These are phyloP conservation scores for Philopotamus ludificatus DNA, from an alignment of 1,140 invertebrate genomes.

Conservation along the genomic window DNA sequence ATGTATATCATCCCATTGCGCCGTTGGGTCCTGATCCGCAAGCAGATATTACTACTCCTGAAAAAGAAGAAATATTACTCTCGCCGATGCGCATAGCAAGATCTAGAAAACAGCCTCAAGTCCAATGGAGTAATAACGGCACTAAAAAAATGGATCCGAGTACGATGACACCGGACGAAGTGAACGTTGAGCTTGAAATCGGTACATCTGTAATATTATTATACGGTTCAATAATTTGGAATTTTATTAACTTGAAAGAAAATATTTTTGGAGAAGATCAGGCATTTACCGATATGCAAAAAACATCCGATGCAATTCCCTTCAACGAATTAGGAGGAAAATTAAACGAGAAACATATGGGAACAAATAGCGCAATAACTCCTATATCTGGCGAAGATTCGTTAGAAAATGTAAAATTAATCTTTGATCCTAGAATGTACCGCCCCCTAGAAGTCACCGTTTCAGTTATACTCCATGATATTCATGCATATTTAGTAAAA, in stretches of 20 bases:
- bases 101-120: constrained; percentile 67
- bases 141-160: constrained; percentile 83
- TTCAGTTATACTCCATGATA: constrained; percentile 92
- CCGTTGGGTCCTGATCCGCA: constrained; percentile 81
- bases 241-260: constrained; percentile 89
- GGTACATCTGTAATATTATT: constrained; percentile 86
- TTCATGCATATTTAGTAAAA: constrained; percentile 89
- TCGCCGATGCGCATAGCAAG: constrained; percentile 88
- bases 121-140: constrained; percentile 64
- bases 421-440: constrained; percentile 84
- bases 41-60: constrained; percentile 88
- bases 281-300: constrained; percentile 89
- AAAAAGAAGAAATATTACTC: constrained; percentile 88
- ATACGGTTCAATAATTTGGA: constrained; percentile 86
- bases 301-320: constrained; percentile 55
- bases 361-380: constrained; percentile 52
- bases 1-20: constrained; percentile 88
- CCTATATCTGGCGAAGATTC: constrained; percentile 59
- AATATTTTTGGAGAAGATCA: constrained; percentile 97
- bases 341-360: constrained; percentile 53
- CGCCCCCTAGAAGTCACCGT: constrained; percentile 88
- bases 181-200: constrained; percentile 89
- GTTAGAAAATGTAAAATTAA: constrained; percentile 55
- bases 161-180: constrained; percentile 78
- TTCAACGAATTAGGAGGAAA: constrained; percentile 55